Conservation (phyloP, 1,140 invertebrate species). For the Callitettix versicolor region DNA sequence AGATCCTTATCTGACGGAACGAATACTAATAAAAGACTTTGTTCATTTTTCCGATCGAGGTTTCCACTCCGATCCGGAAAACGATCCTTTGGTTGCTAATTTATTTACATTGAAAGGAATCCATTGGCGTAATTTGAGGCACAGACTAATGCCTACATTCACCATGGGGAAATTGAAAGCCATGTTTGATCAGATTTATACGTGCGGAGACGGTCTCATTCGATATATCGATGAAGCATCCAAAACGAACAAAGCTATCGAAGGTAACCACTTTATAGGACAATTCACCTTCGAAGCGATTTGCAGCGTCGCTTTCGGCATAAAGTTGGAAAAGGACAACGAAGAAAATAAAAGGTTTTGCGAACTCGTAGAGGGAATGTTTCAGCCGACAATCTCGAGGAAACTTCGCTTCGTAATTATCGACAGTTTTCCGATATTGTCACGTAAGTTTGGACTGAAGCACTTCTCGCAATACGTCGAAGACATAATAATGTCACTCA, state of each 20-base stretch:
- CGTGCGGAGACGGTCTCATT: constrained; percentile 32
- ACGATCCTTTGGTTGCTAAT: constrained; percentile 23
- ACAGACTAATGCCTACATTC: constrained; percentile 48
- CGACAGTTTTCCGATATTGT: neutral
- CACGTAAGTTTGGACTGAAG: neutral
- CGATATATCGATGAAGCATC: constrained; percentile 25
- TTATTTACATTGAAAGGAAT: constrained; percentile 27
- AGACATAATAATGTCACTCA: constrained; percentile 25
- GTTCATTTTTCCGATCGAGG: constrained; percentile 37
- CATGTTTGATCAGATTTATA: constrained; percentile 34
- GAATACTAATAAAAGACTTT: constrained; percentile 42
- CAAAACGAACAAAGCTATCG: constrained; percentile 28
- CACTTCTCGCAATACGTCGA: constrained; percentile 16
- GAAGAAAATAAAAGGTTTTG: constrained; percentile 42
- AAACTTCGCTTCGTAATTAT: neutral
- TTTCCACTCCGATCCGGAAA: constrained; percentile 24
- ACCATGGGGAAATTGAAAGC: constrained; percentile 40
- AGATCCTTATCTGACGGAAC: constrained; percentile 37
- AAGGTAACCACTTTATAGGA: constrained; percentile 44
- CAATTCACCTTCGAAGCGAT: constrained; percentile 52
- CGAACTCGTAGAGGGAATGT: constrained; percentile 24
- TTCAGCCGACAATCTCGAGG: constrained; percentile 18
- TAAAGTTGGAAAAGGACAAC: constrained; percentile 45
- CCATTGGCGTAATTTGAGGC: constrained; percentile 44
- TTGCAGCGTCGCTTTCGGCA: constrained; percentile 48